Base-by-base conservation (phyloP, 2,113 vertebrate genomes). In the Camelus dromedarius region DNA sequence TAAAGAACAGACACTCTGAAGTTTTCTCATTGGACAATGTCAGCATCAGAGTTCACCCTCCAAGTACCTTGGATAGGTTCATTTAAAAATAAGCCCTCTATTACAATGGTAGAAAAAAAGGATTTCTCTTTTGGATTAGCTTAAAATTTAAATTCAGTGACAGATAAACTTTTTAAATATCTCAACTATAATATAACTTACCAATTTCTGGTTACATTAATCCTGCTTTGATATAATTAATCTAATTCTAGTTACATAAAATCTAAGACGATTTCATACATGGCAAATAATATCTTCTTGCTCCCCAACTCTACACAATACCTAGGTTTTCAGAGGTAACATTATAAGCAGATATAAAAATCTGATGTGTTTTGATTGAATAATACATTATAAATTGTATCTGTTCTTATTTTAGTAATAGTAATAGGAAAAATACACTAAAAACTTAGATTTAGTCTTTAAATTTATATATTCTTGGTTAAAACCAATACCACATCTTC, bases 321-420 rank as follows among this genome's bases (percentile, higher is more conserved):
- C 62, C 35, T 64, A 50, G 60, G 10, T 32, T 85, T 28, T 26
- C 15, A 69, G 42, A 91, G 16, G 22, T 83, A 72, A 91, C 6
- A 38, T 58, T 76, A 94, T 16, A 83, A 30, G 28, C 60, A 42
- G 60, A 86, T 76, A 48, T 42, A 24, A 96, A 90, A 66, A 48
- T 89, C n/a, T 92, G n/a, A 83, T 26, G 56, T 56, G 60, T 46
- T 73, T 88, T 96, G 35, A 32, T 50, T 77, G 48, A 73, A 89
- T 20, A 70, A 77, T 88, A 73, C 18, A 56, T 81, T 91, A 67
- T 18, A 52, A 84, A 60, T 48, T 54, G 0, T 48, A 95, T 50
- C n/a, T 93, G 28, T 48, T 97, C 46, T 30, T 88, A 84, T 35
- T 87, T 88, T 75, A 69, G 50, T 84, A 83, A 67, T 42, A 75